These are phyloP conservation scores for Leucophenga montana DNA, from an alignment of 2,888 invertebrate genomes.

Conservation along the genomic window DNA sequence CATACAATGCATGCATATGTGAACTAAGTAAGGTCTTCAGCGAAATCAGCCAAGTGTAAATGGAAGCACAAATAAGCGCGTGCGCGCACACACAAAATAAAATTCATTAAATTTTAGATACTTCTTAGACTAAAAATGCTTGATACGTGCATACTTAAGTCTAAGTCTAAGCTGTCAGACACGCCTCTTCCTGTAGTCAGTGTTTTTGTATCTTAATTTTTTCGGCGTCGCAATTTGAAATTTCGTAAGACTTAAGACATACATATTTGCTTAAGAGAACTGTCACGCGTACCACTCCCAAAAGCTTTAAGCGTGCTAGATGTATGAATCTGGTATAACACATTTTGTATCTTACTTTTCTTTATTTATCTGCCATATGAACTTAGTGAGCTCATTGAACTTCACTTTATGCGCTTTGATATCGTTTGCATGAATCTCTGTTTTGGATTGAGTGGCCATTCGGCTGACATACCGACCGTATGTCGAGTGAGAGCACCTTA, in stretches of 20 bases:
- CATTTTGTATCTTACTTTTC: too few relatives aligned
- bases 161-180: too few relatives aligned
- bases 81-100: constrained; percentile 50
- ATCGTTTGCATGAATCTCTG: constrained; percentile 29
- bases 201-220: too few relatives aligned
- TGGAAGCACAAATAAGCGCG: constrained; percentile 53
- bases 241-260: too few relatives aligned
- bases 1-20: neutral
- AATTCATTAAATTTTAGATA: neutral
- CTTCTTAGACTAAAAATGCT: neutral
- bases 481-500: constrained; percentile 40
- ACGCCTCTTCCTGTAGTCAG: neutral
- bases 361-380: neutral
- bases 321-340: too few relatives aligned
- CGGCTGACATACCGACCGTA: too few relatives aligned
- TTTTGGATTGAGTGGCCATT: constrained; percentile 41
- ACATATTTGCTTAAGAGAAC: too few relatives aligned
- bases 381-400: constrained; percentile 3
- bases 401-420: constrained; percentile 20
- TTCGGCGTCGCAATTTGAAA: too few relatives aligned
- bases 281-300: too few relatives aligned
- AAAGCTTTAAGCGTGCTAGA: too few relatives aligned
- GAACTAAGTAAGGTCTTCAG: neutral
- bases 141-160: neutral
- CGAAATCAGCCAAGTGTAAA: constrained; percentile 46